Percentiles rank a stretch among this genome's conserved stretches.
Conservation (phyloP, 2,888 invertebrate species). For the Poecilus cupreus region DNA sequence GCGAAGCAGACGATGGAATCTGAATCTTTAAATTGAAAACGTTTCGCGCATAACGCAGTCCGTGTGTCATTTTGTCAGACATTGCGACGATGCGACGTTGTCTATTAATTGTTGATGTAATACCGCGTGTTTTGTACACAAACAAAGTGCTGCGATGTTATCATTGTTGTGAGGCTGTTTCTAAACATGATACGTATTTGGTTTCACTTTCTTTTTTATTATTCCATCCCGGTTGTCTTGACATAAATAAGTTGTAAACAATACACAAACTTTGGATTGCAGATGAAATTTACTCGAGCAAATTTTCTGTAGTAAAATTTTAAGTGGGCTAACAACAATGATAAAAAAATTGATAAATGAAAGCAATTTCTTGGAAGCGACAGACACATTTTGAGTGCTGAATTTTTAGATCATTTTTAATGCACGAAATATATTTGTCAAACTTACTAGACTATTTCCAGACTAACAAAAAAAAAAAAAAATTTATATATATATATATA, state of each 20-base stretch:
- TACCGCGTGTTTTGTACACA: slow-evolving; percentile 20
- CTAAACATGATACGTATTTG: slow-evolving; percentile 29
- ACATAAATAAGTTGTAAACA: slow-evolving; percentile 25
- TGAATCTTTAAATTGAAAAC: slow-evolving; percentile 17
- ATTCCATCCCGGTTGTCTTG: slow-evolving; percentile 33
- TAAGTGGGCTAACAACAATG: too few relatives aligned
- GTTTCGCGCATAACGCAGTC: background rate
- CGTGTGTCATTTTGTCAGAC: slow-evolving; percentile 15
- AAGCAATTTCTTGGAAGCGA: too few relatives aligned
- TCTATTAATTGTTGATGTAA: slow-evolving; percentile 47
- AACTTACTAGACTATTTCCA: too few relatives aligned
- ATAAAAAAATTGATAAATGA: too few relatives aligned
- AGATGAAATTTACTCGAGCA: too few relatives aligned
- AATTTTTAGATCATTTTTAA: too few relatives aligned
- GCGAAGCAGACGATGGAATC: slow-evolving; percentile 4
- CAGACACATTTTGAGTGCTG: too few relatives aligned
- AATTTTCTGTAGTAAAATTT: too few relatives aligned
- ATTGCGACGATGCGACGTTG: background rate
- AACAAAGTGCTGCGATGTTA: slow-evolving; percentile 3
- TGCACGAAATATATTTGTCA: too few relatives aligned
- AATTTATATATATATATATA: too few relatives aligned
- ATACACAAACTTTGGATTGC: slow-evolving; percentile 4
- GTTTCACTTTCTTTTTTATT: slow-evolving; percentile 45
- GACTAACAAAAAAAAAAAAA: too few relatives aligned
- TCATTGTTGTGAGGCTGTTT: slow-evolving; percentile 10